Evolutionary conservation across 2,797 vertebrate species (phyloP).

Genomic region (Falco cherrug): DNA sequence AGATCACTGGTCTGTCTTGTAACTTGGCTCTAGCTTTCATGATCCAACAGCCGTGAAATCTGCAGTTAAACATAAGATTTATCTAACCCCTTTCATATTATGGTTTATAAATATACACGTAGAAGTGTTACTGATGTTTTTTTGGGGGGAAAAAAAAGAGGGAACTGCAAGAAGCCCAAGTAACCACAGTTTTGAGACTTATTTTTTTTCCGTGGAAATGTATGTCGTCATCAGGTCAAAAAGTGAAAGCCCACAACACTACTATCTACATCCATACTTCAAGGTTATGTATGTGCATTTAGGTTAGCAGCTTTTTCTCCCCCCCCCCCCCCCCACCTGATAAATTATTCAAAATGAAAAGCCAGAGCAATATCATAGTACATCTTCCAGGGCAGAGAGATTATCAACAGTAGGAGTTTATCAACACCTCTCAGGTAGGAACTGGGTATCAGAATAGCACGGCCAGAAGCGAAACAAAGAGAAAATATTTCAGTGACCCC

Average conservation of each 20-base stretch:
- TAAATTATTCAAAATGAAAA: background rate
- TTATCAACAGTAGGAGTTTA: background rate
- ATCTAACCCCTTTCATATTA: background rate
- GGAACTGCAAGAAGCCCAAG: background rate
- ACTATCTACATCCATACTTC: too few relatives aligned
- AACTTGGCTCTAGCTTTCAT: background rate
- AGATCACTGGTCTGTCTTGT: background rate
- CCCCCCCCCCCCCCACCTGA: background rate
- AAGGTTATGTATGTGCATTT: background rate
- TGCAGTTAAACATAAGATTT: background rate
- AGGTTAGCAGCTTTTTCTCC: background rate
- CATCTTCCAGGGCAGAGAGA: background rate
- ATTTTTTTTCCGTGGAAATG: background rate
- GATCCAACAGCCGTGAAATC: background rate
- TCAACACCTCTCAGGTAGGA: too few relatives aligned
- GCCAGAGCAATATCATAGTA: background rate
- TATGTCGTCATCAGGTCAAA: background rate
- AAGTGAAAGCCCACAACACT: background rate
- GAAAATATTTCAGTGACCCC: background rate
- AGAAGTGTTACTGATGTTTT: background rate
- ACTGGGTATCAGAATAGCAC: background rate
- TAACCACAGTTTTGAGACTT: background rate
- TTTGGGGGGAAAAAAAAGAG: background rate
- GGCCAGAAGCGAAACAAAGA: background rate
- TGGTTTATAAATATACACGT: background rate